phyloP scores from a whole-genome alignment of 2,888 invertebrate genomes.

The Xylota segnis region DNA sequence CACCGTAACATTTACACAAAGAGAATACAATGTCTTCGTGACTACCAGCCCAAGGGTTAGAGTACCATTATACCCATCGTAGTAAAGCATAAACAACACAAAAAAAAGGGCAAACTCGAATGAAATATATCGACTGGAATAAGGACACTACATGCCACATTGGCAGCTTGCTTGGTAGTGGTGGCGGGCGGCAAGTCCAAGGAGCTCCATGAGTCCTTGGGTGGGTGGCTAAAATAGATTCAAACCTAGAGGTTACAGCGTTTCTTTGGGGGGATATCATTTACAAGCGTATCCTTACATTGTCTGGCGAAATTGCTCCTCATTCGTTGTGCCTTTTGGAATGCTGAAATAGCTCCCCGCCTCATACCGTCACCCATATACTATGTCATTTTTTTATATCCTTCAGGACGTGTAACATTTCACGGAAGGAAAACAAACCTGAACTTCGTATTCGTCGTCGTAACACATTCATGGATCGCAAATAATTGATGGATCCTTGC shows the following conservation, averaged over 20 bases:
- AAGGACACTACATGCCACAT: conserved; percentile 72
- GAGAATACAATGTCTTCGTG: conserved; percentile 71
- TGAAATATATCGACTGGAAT: conserved; percentile 76
- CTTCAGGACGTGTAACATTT: conserved; percentile 62
- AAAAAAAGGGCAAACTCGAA: conserved; percentile 55
- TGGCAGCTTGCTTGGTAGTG: conserved; percentile 19
- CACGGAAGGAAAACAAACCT: conserved; percentile 58
- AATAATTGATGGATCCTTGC: conserved; percentile 68
- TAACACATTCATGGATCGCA: conserved; percentile 63
- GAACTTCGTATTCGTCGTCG: conserved; percentile 32
- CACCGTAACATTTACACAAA: conserved; percentile 65
- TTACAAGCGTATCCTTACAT: conserved; percentile 70
- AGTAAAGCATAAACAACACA: background rate
- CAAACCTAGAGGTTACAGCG: conserved; percentile 59
- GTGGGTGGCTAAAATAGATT: conserved; percentile 46
- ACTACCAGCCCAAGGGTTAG: conserved; percentile 56
- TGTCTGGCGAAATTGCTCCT: conserved; percentile 71
- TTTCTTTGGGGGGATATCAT: conserved; percentile 69
- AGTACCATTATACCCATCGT: conserved; percentile 23
- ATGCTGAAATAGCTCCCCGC: conserved; percentile 41
- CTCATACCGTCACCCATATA: conserved; percentile 9
- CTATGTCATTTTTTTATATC: conserved; percentile 58
- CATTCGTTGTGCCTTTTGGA: conserved; percentile 51
- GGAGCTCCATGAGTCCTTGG: conserved; percentile 11
- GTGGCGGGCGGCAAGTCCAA: conserved; percentile 27